Evolutionary conservation across 1,140 invertebrate species (phyloP).

Genomic region (Cryptotermes secundus): DNA sequence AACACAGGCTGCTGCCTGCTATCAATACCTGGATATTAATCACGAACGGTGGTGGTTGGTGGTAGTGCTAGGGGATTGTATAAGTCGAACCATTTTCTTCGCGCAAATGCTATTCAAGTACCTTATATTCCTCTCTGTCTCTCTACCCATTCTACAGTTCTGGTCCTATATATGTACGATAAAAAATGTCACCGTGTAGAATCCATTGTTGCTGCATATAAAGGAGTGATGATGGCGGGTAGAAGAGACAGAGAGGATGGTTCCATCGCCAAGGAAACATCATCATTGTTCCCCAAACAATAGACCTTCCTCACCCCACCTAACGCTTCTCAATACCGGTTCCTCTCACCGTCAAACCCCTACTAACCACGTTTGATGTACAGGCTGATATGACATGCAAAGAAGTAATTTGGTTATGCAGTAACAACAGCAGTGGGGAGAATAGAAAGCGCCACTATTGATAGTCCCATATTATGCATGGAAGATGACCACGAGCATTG

Average conservation of each 20-base stretch:
- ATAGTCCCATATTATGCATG: not conserved
- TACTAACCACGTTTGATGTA: constrained; percentile 28
- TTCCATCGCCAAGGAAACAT: constrained; percentile 35
- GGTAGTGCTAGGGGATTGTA: not conserved
- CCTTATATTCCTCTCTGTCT: not conserved
- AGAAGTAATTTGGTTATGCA: constrained; percentile 33
- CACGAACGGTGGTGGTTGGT: constrained; percentile 23
- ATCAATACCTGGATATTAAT: constrained; percentile 37
- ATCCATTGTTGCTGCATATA: constrained; percentile 33
- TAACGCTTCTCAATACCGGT: constrained; percentile 14
- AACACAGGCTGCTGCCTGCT: constrained; percentile 10
- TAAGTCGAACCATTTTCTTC: constrained; percentile 26
- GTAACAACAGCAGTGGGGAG: not conserved
- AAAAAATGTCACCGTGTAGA: constrained; percentile 34
- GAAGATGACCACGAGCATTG: not conserved
- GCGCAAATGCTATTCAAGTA: constrained; percentile 9
- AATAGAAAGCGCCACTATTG: not conserved
- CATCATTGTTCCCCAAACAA: constrained; percentile 37
- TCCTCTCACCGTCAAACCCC: not conserved
- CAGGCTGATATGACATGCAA: constrained; percentile 34
- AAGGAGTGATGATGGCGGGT: constrained; percentile 27
- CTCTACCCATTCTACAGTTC: constrained; percentile 17
- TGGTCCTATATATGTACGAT: constrained; percentile 14
- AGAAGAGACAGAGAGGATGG: constrained; percentile 22
- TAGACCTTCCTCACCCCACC: constrained; percentile 24